Base-by-base conservation (phyloP, 2,888 invertebrate genomes). In the Euzetes globulus region DNA sequence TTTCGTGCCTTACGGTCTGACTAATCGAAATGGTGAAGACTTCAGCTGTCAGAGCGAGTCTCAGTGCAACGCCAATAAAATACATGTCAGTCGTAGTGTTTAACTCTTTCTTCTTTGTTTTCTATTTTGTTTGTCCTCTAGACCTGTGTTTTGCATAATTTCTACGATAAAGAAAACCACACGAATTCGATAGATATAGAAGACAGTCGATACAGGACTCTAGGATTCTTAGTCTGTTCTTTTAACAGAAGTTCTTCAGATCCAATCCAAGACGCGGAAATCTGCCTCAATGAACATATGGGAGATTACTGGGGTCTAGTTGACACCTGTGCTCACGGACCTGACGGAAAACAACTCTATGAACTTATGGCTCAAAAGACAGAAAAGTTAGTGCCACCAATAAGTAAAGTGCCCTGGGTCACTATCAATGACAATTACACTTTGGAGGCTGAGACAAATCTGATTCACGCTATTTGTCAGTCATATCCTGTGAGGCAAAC, bases 31-130 rank as follows among this genome's bases (percentile, higher is more conserved):
- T 17, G 55, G 45, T 19, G n/a, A 41, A 15, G n/a, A 13, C 22
- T 58, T 58, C 41, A 52, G 11, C 7, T 74, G 74, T 60, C 58
- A 55, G 17, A 60, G 55, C 1, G 47, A 70, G 5, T 17, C 1
- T 41, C 74, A 74, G 19, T 74, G 74, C 71, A 45, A 37, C 9
- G 74, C 71, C 13, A 74, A 74, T 25, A 58, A 45, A 58, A 22
- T 74, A 25, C 74, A 74, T 47, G 74, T 74, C 52, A 74, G 50
- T 17, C n/a, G n/a, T 50, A n/a, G n/a, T 19, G 19, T 50, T 11
- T 11, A 25, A 6, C 22, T 7, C 7, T 33, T 33, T 33, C 33
- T 17, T 33, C 4, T 33, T 33, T 3, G 17, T 45, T 11, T n/a
- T 25, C 45, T 45, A 71, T 27, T 19, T 0, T 71, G 1, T 27